Percentiles rank a stretch among this genome's conserved stretches.
These are phyloP conservation scores for Paguma larvata DNA, from an alignment of 2,797 vertebrate genomes.

Conservation along the genomic window DNA sequence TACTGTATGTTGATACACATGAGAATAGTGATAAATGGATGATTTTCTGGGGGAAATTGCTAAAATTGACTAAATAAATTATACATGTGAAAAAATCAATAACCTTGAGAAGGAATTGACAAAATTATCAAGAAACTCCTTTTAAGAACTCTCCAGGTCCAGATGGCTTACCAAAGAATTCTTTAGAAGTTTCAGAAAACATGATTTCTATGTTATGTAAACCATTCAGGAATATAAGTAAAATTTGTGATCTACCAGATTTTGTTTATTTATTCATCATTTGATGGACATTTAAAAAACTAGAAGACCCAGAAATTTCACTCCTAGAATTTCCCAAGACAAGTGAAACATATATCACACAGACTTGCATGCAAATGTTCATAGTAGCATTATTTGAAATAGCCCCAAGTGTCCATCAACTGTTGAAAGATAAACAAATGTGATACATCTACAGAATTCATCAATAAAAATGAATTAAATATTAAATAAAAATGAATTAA, in stretches of 20 bases:
- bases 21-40: constrained; percentile 49
- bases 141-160: background rate
- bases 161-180: constrained; percentile 28
- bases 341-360: background rate
- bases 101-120: constrained; percentile 42
- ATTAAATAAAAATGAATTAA: background rate
- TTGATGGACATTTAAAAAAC: constrained; percentile 32
- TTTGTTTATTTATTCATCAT: background rate
- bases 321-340: background rate
- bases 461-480: constrained; percentile 7
- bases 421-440: background rate
- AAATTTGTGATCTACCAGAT: constrained; percentile 14
- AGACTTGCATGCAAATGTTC: background rate
- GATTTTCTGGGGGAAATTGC: constrained; percentile 30
- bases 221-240: background rate
- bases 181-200: constrained; percentile 39
- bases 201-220: constrained; percentile 33
- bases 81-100: background rate
- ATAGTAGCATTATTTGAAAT: background rate
- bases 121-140: background rate
- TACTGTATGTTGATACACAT: constrained; percentile 35
- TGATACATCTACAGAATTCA: background rate
- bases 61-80: constrained; percentile 17
- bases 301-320: background rate
- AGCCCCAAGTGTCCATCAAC: background rate